These are phyloP conservation scores for Chirona hameri DNA, from an alignment of 2,888 invertebrate species.

Conservation along the genomic window DNA sequence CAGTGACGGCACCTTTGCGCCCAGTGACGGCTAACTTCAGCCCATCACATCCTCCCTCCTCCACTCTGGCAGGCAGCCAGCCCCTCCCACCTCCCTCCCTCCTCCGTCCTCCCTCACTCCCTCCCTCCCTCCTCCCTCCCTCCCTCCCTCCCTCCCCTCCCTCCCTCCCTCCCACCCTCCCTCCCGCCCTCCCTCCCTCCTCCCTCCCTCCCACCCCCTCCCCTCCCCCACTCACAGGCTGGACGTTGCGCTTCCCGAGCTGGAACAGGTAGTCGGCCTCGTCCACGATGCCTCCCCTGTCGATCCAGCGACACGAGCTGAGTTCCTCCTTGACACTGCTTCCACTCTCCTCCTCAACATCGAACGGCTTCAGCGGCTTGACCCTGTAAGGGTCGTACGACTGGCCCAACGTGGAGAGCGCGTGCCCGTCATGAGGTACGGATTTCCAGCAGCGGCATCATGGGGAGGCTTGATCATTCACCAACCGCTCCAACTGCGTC, in stretches of 20 bases:
- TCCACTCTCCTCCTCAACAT: neutral
- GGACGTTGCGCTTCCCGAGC: neutral
- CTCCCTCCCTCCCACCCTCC: neutral
- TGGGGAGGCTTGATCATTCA: neutral
- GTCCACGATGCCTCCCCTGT: constrained; percentile 12
- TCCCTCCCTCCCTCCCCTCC: neutral
- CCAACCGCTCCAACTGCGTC: neutral
- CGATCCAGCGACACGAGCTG: constrained; percentile 1
- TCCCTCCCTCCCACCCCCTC: neutral
- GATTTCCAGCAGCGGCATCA: neutral
- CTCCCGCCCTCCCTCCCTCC: neutral
- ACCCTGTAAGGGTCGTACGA: constrained; percentile 11
- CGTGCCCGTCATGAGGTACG: constrained; percentile 13
- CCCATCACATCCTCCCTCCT: neutral
- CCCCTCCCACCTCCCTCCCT: neutral
- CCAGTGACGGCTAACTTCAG: too few relatives aligned
- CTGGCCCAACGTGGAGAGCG: constrained; percentile 4
- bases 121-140: neutral
- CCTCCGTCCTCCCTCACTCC: too few relatives aligned
- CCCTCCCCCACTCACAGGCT: neutral
- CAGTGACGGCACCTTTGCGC: too few relatives aligned
- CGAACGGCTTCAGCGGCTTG: constrained; percentile 13
- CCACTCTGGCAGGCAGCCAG: neutral
- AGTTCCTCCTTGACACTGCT: constrained; percentile 5
- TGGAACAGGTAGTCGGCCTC: constrained; percentile 24